These are phyloP conservation scores for Exocentrus adspersus DNA, from an alignment of 2,888 invertebrate genomes.

Conservation along the genomic window DNA sequence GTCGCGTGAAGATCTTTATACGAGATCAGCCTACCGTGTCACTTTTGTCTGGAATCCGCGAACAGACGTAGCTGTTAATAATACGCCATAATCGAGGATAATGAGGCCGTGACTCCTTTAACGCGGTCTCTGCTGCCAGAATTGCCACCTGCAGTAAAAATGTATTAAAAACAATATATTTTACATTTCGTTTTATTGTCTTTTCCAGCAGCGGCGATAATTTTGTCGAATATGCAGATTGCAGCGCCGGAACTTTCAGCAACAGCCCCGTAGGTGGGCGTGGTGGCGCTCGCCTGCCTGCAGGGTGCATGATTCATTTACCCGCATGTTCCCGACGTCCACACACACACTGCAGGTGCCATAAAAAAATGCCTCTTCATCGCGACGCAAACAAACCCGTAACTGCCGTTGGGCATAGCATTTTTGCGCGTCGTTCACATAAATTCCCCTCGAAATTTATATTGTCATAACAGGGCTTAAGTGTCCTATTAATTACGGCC, in stretches of 20 bases:
- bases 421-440: constrained; percentile 38
- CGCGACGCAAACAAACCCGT: constrained; percentile 16
- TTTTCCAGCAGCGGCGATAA: too few relatives aligned
- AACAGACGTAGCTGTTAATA: too few relatives aligned
- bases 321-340: background rate
- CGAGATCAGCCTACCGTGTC: constrained; percentile 7
- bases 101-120: background rate
- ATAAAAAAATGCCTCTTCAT: constrained; percentile 5
- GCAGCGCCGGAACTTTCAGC: too few relatives aligned
- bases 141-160: too few relatives aligned
- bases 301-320: background rate
- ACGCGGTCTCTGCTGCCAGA: too few relatives aligned
- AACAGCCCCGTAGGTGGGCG: background rate
- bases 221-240: too few relatives aligned
- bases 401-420: constrained; percentile 13
- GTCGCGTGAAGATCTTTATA: constrained; percentile 4
- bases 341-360: constrained; percentile 3
- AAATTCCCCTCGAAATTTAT: constrained; percentile 46
- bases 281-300: background rate
- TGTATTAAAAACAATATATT: too few relatives aligned
- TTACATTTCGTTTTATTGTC: too few relatives aligned
- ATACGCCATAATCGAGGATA: constrained; percentile 13
- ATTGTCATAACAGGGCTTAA: constrained; percentile 41
- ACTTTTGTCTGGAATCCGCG: background rate
- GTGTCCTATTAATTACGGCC: constrained; percentile 42